phyloP scores from a whole-genome alignment of 2,888 invertebrate genomes.

The Helicoverpa assulta region DNA sequence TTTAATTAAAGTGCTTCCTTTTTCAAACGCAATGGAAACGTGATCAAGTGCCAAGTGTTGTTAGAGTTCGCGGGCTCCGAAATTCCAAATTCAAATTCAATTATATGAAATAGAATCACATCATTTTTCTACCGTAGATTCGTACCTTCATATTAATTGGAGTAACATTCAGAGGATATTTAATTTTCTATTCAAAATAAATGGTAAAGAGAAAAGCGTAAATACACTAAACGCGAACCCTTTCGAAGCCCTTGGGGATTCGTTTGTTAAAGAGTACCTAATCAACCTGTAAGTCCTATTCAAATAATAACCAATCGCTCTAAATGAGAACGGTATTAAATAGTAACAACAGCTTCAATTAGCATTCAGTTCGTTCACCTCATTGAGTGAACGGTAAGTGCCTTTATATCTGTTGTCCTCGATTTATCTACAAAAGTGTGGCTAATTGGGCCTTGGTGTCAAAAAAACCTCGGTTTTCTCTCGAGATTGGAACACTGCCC shows the following conservation, averaged over 20 bases:
- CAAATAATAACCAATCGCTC: slow-evolving; percentile 51
- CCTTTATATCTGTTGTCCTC: slow-evolving; percentile 8
- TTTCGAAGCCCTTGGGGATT: slow-evolving; percentile 33
- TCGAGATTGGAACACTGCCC: slow-evolving; percentile 32
- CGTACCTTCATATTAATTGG: slow-evolving; percentile 38
- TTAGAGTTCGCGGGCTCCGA: slow-evolving; percentile 33
- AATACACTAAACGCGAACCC: slow-evolving; percentile 32
- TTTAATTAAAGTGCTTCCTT: slow-evolving; percentile 50
- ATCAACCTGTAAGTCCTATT: slow-evolving; percentile 51
- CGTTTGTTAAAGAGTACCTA: slow-evolving; percentile 51
- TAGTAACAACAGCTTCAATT: slow-evolving; percentile 40
- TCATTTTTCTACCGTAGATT: slow-evolving; percentile 23
- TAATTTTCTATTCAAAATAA: slow-evolving; percentile 40
- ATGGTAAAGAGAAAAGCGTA: slow-evolving; percentile 31
- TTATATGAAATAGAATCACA: slow-evolving; percentile 30
- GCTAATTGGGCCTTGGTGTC: slow-evolving; percentile 26
- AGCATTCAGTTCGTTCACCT: slow-evolving; percentile 30
- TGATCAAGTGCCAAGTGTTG: slow-evolving; percentile 47
- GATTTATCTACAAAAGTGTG: slow-evolving; percentile 11
- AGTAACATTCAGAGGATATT: slow-evolving; percentile 31
- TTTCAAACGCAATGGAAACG: slow-evolving; percentile 43
- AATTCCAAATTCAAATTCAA: slow-evolving; percentile 49
- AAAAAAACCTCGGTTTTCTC: slow-evolving; percentile 25
- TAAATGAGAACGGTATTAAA: slow-evolving; percentile 37
- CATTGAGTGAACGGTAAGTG: slow-evolving; percentile 13